phyloP scores from a whole-genome alignment of 2,113 vertebrate genomes.

The Aphelocoma coerulescens region DNA sequence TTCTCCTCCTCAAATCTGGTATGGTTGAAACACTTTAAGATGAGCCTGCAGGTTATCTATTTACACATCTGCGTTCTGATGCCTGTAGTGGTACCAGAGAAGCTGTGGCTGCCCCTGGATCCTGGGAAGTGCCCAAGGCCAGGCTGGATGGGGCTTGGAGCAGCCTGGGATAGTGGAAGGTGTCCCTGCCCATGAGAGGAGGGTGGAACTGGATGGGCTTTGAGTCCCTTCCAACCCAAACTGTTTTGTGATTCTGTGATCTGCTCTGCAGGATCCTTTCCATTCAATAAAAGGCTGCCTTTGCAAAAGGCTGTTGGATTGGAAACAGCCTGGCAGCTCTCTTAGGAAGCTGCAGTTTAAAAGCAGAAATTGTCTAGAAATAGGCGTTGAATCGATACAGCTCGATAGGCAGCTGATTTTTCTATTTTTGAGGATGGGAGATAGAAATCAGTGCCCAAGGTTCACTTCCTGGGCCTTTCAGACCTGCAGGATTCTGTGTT shows the following conservation, averaged over 20 bases:
- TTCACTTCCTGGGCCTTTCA: neutral
- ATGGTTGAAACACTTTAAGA: neutral
- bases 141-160: neutral
- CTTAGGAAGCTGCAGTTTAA: neutral
- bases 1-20: neutral
- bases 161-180: accelerated
- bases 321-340: neutral
- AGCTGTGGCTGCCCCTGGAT: neutral
- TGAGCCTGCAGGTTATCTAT: neutral
- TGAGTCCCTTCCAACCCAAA: neutral
- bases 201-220: accelerated
- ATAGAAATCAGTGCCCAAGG: neutral
- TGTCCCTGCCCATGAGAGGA: neutral
- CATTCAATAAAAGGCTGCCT: accelerated
- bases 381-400: neutral
- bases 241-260: neutral
- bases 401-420: neutral
- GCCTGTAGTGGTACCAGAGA: accelerated
- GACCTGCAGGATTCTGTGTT: neutral
- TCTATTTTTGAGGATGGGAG: neutral
- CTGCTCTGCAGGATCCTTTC: neutral
- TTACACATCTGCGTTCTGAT: accelerated
- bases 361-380: neutral
- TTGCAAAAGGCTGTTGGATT: neutral
- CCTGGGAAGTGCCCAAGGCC: neutral